These are phyloP conservation scores for Wasmannia auropunctata DNA, from an alignment of 1,140 invertebrate species.

Conservation along the genomic window DNA sequence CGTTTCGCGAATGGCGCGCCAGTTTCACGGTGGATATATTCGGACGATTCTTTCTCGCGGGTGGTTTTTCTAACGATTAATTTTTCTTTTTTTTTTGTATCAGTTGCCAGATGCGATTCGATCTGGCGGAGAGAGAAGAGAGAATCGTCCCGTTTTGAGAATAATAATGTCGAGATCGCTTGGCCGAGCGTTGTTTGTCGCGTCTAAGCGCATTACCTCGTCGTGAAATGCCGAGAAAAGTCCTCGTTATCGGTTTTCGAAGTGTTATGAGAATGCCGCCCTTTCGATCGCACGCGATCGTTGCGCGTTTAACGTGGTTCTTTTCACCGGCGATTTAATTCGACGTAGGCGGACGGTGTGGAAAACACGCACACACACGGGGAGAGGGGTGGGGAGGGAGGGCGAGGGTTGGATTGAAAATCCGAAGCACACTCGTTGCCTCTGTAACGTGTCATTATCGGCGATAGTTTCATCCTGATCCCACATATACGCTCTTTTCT, in stretches of 20 bases:
- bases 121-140: neutral
- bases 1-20: slow-evolving; percentile 60
- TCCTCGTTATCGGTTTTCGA: slow-evolving; percentile 36
- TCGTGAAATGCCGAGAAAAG: slow-evolving; percentile 11
- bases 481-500: neutral
- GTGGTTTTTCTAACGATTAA: neutral
- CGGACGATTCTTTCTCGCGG: neutral
- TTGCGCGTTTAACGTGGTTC: slow-evolving; percentile 15
- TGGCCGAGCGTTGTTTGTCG: neutral
- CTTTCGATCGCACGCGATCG: slow-evolving; percentile 34
- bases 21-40: slow-evolving; percentile 47
- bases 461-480: neutral
- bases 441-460: slow-evolving; percentile 24
- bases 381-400: no score
- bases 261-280: neutral
- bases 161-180: neutral
- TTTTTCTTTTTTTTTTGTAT: no score
- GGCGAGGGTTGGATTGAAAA: slow-evolving; percentile 12
- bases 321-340: slow-evolving; percentile 21
- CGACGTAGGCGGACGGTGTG: slow-evolving; percentile 16
- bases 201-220: neutral
- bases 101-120: neutral
- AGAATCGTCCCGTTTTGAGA: neutral
- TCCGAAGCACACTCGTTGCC: slow-evolving; percentile 18
- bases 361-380: slow-evolving; percentile 20